Base-by-base conservation (phyloP, 2,113 vertebrate genomes). In the Oreocharis arfaki region DNA sequence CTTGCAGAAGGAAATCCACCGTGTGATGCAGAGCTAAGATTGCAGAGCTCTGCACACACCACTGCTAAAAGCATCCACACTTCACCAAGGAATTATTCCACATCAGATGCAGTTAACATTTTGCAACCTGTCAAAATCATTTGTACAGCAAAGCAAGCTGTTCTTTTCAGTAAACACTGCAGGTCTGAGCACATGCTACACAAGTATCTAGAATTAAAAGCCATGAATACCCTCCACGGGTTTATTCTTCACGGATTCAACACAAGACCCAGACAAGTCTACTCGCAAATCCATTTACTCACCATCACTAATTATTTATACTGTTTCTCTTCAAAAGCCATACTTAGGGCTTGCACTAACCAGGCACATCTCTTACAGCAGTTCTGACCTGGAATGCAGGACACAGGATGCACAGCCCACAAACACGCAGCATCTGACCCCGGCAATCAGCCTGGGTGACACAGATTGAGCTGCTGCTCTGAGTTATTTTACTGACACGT, bases 391-490 rank as follows among this genome's bases (percentile, higher is more conserved):
- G 90, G 67, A 86, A 96, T 41, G 55, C 6, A 63, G 82, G 78
- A 83, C 49, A 41, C 8, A 7, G 39, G 16, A 85, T 74, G 74
- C 87, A 61, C 50, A 88, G 71, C 79, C 63, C 81, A 70, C 73
- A 86, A 59, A 41, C 42, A 50, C 0, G 6, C 84, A 74, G 79
- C 90, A 53, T 53, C 85, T 94, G 94, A 94, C 87, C 87, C 84
- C 74, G 6, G 11, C 82, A 17, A 57, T 80, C 88, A 95, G 89
- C 81, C 27, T 30, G 92, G 42, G 85, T 83, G 92, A 90, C 84
- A 89, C 28, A 61, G 63, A 61, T 33, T 70, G 95, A 95, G 95
- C 95, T 85, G 82, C 56, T 83, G 60, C 65, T 57, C 90, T 50
- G 85, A 94, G 73, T 35, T 90, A 2, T 83, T 90, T 74, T 17